Evolutionary conservation across 2,113 vertebrate species (phyloP).

Genomic region (Strix uralensis): DNA sequence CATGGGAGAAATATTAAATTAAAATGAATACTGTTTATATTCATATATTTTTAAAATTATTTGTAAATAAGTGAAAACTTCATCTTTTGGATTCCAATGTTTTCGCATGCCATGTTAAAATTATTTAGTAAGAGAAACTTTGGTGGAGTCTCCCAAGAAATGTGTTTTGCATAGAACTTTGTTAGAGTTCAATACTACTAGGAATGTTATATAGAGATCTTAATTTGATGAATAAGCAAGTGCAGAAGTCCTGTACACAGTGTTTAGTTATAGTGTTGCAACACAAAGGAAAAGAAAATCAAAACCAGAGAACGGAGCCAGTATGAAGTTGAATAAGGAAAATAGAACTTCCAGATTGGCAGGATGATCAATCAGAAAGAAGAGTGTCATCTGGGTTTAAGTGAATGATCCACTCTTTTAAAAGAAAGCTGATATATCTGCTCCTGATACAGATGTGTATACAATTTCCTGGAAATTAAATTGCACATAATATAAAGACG

Average conservation of each 20-base stretch:
- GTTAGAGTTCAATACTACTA: not conserved
- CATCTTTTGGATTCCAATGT: not conserved
- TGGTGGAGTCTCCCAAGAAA: not conserved
- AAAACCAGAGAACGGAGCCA: not conserved
- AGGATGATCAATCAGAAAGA: not conserved
- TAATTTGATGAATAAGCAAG: not conserved
- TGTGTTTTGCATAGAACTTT: not conserved
- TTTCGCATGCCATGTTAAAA: not conserved
- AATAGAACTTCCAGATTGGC: not conserved
- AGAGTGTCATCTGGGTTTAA: not conserved
- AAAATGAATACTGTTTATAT: not conserved
- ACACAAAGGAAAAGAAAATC: not conserved
- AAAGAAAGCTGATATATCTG: not conserved
- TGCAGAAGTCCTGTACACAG: not conserved
- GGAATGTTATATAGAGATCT: not conserved
- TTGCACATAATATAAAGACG: not conserved
- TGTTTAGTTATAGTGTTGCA: not conserved
- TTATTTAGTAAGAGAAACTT: not conserved
- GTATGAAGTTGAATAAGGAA: not conserved
- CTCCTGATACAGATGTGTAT: not conserved
- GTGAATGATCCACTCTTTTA: not conserved
- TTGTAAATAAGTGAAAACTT: not conserved
- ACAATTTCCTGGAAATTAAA: not conserved
- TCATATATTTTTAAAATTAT: not conserved
- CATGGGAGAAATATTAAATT: not conserved